These are phyloP conservation scores for Rhodinocichla rosea DNA, from an alignment of 2,113 vertebrate genomes.

Conservation along the genomic window DNA sequence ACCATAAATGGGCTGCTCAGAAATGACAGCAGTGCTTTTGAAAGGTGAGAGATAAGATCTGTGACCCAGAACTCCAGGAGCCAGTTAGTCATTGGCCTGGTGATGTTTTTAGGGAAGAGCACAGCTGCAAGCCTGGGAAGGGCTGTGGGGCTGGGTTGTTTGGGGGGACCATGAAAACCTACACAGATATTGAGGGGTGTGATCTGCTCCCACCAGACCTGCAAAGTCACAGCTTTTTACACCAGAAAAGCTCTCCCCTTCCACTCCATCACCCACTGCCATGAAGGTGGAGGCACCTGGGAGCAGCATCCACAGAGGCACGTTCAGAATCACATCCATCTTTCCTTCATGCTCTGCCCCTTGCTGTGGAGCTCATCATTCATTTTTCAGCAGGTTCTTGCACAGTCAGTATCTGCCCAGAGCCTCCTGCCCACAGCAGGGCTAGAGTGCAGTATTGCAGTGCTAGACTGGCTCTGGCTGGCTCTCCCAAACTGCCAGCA, in stretches of 20 bases:
- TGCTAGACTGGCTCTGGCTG: not conserved
- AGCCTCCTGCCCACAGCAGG: not conserved
- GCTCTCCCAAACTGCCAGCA: not conserved
- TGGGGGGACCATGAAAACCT: not conserved
- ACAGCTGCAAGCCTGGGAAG: not conserved
- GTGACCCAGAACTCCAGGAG: not conserved
- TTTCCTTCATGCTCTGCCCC: fast-evolving
- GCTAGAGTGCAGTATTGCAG: not conserved
- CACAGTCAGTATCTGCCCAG: not conserved
- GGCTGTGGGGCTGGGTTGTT: not conserved
- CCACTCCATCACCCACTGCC: not conserved
- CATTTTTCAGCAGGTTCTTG: not conserved
- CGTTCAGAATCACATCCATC: not conserved
- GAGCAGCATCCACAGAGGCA: not conserved
- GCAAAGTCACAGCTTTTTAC: not conserved
- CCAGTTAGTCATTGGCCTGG: not conserved
- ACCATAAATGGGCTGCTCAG: not conserved
- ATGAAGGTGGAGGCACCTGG: not conserved
- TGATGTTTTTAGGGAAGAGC: not conserved
- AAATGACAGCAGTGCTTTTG: not conserved
- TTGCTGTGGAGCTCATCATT: not conserved
- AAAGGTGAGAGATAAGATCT: not conserved
- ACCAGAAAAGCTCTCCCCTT: not conserved
- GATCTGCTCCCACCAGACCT: not conserved
- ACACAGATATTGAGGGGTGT: not conserved